Base-by-base conservation (phyloP, 1,140 invertebrate species). In the Heliothis virescens region DNA sequence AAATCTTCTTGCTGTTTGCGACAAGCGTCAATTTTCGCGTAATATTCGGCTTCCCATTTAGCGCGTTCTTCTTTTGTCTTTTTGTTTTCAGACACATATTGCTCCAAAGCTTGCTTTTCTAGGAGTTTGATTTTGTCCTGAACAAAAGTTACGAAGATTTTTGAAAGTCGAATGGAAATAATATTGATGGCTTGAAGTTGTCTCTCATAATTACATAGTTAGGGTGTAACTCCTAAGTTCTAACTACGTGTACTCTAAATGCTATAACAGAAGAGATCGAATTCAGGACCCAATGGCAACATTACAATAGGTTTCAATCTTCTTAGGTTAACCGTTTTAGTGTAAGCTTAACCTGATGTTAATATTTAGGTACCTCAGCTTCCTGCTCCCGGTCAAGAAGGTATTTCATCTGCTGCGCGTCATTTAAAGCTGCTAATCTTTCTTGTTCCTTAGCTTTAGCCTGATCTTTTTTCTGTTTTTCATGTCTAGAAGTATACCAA, bases 1-100 rank as follows among this genome's bases (percentile, higher is more conserved):
- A 80, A 71, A 55, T 77, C 81, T 13, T 85, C 83, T 74, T 86
- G 78, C 53, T 83, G 52, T 41, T 85, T 81, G 12, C 48, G 74
- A 55, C 79, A 79, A 21, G 74, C 41, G 67, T 83, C 63, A 57
- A 76, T 83, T 48, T 78, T 50, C 2, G 53, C 53, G 10, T 75
- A 55, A 60, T 80, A 67, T 55, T 79, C 16, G 21, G 57, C 63
- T 47, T 65, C 41, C 47, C 47, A 34, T 62, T 79, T 77, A 48
- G 52, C 79, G 50, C 57, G 15, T 29, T 83, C 29, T 78, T 82
- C 57, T 69, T 72, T 78, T 60, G 84, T 74, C 65, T 82, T 71
- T 53, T 82, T 67, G 69, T 71, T 11, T 53, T 73, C 71, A 50
- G 26, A 12, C 60, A 52, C 67, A 67, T 55, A 80, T 72, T 79